These are phyloP conservation scores for Vulpes lagopus DNA, from an alignment of 2,113 vertebrate genomes.

Conservation along the genomic window DNA sequence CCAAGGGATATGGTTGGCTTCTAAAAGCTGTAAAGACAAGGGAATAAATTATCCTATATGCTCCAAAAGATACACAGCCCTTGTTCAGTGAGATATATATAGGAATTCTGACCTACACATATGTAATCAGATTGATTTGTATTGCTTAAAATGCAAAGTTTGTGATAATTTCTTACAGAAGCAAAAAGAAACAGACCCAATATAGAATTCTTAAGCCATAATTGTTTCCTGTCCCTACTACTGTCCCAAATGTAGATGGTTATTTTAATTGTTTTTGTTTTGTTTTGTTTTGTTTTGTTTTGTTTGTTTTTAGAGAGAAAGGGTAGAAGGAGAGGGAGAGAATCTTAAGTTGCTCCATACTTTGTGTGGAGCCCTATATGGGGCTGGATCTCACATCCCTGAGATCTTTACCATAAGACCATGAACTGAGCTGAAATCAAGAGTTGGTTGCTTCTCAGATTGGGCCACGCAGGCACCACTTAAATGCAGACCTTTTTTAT, in stretches of 20 bases:
- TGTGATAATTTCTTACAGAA: neutral
- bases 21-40: neutral
- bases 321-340: neutral
- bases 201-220: neutral
- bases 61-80: neutral
- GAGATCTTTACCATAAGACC: neutral
- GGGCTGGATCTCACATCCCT: neutral
- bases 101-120: neutral
- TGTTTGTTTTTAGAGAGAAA: neutral
- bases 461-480: neutral
- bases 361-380: neutral
- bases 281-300: neutral
- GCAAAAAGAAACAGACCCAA: neutral
- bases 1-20: neutral
- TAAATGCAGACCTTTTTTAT: neutral
- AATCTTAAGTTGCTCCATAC: neutral
- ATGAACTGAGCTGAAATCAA: neutral
- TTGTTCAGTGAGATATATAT: neutral
- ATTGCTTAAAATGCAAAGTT: neutral
- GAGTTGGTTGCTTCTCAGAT: neutral
- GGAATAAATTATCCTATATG: neutral
- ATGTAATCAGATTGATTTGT: neutral
- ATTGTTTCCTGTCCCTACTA: neutral
- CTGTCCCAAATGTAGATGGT: neutral
- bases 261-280: neutral